Evolutionary conservation across 2,888 invertebrate genomes (phyloP), one percentile per base, ranked within the genome.

Genomic region (Drepana falcataria): DNA sequence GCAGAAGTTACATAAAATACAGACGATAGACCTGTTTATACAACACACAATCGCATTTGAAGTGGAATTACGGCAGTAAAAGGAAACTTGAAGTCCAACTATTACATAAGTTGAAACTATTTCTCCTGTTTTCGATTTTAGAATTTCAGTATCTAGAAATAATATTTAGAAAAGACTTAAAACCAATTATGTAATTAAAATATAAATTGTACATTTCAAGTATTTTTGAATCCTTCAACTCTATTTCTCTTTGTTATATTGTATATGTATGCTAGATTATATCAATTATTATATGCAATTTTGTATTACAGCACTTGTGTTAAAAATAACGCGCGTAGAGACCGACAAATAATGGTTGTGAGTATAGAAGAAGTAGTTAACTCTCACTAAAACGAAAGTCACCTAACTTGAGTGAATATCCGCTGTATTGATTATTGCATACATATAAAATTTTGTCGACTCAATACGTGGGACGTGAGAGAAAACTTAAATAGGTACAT

Each of bases 331-430:
- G 44, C 2, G 44, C 6, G 9, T 44, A 44, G 6, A 44, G 44
- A 44, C 9, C 7, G 40, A 40, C 40, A 44, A 44, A 3, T 37
- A 37, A 37, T 44, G 9, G 44, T 44, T 9, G 44, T 7, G 9
- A 9, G 7, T 44, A 3, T 6, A 2, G 44, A 9, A 3, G 6
- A 40, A 6, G 44, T 44, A 44, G 9, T 72, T 73, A 68, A 80
- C 85, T 81, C 85, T 83, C 80, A 72, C 79, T 75, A 64, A 59
- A 81, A 81, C 81, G 87, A 87, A 87, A 87, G 87, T 85, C 69
- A 71, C 76, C 74, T 67, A 64, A 64, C 69, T 65, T 68, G 68
- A 72, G 67, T 70, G 63, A 59, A 66, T 60, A 73, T 65, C 56
- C 56, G 59, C 49, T 55, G 51, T 41, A 21, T 51, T 40, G 41